Percentiles rank a stretch among this genome's conserved stretches.
Evolutionary conservation across 2,113 vertebrate species (phyloP).

Genomic region (Siphamia tubifer): DNA sequence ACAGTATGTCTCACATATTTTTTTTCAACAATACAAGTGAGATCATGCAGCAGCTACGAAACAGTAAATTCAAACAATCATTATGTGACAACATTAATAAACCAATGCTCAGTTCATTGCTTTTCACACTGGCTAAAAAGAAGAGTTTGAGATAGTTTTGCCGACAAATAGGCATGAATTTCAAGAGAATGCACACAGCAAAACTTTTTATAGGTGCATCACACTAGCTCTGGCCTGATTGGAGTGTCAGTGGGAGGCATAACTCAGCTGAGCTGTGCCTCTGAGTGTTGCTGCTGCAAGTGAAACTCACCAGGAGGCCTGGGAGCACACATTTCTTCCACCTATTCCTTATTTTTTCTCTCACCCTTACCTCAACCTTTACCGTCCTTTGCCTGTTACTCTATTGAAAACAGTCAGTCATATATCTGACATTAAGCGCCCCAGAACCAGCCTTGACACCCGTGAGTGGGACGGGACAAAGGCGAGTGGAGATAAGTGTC

Average conservation of each 20-base stretch:
- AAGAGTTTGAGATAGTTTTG: neutral
- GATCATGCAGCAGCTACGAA: conserved; percentile 30
- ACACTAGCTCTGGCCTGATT: conserved; percentile 60
- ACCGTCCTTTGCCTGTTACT: conserved; percentile 30
- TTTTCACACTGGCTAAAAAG: neutral
- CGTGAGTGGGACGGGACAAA: conserved; percentile 49
- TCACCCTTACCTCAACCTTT: conserved; percentile 19
- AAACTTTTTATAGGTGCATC: conserved; percentile 38
- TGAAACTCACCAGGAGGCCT: conserved; percentile 50
- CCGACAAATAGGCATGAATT: conserved; percentile 29
- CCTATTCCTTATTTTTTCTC: conserved; percentile 16
- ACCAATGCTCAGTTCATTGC: neutral
- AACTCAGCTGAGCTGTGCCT: conserved; percentile 42
- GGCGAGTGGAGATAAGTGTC: conserved; percentile 62
- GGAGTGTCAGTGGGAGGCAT: conserved; percentile 59
- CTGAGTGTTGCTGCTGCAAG: conserved; percentile 49
- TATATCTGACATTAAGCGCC: conserved; percentile 59
- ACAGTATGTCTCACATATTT: conserved; percentile 26
- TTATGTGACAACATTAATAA: too few relatives aligned
- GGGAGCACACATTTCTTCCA: conserved; percentile 10
- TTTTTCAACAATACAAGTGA: conserved; percentile 26
- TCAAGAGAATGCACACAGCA: conserved; percentile 10
- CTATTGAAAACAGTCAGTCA: conserved; percentile 60
- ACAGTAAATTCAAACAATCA: neutral
- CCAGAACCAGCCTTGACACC: conserved; percentile 54